These are phyloP conservation scores for Thelaira solivaga DNA, from an alignment of 2,888 invertebrate genomes.

Conservation along the genomic window DNA sequence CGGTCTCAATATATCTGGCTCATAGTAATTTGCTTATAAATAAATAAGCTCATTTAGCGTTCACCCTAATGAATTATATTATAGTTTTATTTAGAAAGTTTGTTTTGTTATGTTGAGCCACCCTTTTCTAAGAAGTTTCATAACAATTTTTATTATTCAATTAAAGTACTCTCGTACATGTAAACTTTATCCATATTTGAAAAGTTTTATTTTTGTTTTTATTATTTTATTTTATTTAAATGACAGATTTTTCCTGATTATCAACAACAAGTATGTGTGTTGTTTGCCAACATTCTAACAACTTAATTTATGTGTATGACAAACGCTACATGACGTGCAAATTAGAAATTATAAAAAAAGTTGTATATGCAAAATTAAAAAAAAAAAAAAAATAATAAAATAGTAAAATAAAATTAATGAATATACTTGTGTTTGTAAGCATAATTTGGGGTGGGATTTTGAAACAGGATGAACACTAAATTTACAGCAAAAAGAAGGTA, in stretches of 20 bases:
- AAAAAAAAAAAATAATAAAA: background rate
- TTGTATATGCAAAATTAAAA: background rate
- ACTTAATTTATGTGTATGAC: slow-evolving; percentile 41
- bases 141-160: background rate
- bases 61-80: too few species aligned
- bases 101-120: too few species aligned
- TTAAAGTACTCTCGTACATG: background rate
- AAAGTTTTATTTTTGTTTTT: background rate
- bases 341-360: slow-evolving; percentile 23
- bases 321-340: slow-evolving; percentile 42
- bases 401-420: background rate
- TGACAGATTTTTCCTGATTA: background rate
- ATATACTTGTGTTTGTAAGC: too few species aligned
- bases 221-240: background rate
- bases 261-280: background rate
- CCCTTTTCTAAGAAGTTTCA: too few species aligned
- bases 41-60: too few species aligned
- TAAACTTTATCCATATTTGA: background rate
- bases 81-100: too few species aligned
- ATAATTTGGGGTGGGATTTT: background rate
- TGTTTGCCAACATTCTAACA: slow-evolving; percentile 20
- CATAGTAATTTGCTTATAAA: too few species aligned
- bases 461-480: too few species aligned
- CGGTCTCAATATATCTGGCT: too few species aligned
- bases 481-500: too few species aligned